Percentiles rank a stretch among this genome's conserved stretches.
These are phyloP conservation scores for Scleropages formosus DNA, from an alignment of 2,797 vertebrate species.

Conservation along the genomic window DNA sequence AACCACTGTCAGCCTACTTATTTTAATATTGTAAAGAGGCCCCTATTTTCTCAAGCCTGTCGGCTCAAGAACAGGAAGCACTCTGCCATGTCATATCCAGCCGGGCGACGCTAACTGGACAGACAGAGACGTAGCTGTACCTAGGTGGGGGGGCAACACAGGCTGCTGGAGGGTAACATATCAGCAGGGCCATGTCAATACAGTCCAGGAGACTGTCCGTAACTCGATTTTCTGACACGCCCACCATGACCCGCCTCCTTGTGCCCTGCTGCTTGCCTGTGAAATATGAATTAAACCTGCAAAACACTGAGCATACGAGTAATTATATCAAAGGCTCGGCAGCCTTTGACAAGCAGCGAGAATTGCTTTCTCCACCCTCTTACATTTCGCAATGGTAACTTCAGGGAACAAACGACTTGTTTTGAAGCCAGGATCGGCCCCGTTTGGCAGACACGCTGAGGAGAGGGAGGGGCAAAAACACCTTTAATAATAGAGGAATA, in stretches of 20 bases:
- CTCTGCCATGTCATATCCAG: too few species aligned
- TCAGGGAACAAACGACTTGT: not conserved
- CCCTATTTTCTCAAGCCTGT: too few species aligned
- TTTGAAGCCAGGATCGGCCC: not conserved
- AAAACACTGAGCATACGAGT: not conserved
- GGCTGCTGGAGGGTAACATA: not conserved
- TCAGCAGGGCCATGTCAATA: not conserved
- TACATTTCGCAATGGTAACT: not conserved
- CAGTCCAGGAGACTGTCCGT: not conserved
- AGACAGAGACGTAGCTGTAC: too few species aligned
- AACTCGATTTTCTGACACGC: not conserved
- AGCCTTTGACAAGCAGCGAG: not conserved
- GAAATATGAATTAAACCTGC: not conserved
- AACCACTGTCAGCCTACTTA: too few species aligned
- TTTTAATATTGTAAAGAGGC: too few species aligned
- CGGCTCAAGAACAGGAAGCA: too few species aligned
- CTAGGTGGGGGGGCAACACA: not conserved
- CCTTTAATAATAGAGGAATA: not conserved
- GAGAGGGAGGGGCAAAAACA: not conserved
- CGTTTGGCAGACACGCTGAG: not conserved
- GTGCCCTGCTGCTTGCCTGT: not conserved
- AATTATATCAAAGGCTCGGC: not conserved
- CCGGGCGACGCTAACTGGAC: too few species aligned
- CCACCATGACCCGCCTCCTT: not conserved
- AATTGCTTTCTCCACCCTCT: slow-evolving; percentile 1